phyloP scores from a whole-genome alignment of 37 sponge, comb jelly and placozoan species.

The Chondrosia reniformis region DNA sequence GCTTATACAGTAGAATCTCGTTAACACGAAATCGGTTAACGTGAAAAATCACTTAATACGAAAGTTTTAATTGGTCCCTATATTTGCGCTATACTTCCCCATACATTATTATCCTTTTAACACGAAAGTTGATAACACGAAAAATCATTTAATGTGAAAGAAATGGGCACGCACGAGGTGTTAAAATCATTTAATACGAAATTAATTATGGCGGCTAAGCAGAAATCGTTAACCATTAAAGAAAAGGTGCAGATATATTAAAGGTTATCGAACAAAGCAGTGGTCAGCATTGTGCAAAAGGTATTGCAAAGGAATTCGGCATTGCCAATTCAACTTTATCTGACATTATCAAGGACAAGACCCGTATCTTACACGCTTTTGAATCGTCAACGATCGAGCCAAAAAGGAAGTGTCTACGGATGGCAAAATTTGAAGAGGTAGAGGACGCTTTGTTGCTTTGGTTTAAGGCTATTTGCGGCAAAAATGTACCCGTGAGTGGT shows the following conservation, averaged over 20 bases:
- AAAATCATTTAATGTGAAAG: too few relatives aligned
- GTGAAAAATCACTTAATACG: conserved; percentile 10
- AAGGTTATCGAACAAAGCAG: not conserved
- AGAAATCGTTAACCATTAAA: conserved; percentile 3
- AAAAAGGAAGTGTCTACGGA: not conserved
- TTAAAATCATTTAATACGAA: not conserved
- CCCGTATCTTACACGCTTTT: not conserved
- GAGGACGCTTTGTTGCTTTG: not conserved
- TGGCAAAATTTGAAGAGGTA: not conserved
- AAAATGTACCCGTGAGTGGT: not conserved
- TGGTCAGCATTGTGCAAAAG: conserved; percentile 4
- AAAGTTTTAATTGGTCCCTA: conserved; percentile 1
- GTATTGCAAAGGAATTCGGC: conserved; percentile 7
- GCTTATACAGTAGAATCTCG: conserved; percentile 12
- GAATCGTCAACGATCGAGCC: conserved; percentile 15
- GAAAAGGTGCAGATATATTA: conserved; percentile 10
- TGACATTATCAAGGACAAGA: conserved; percentile 10
- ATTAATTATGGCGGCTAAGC: conserved; percentile 21
- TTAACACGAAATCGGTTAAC: conserved; percentile 25
- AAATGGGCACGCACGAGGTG: not conserved
- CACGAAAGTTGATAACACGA: conserved; percentile 13
- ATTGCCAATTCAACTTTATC: conserved; percentile 10
- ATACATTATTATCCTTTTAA: not conserved
- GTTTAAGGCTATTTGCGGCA: not conserved
- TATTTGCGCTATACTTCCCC: not conserved